phyloP scores from a whole-genome alignment of 2,888 invertebrate genomes.

The Mamestra brassicae region DNA sequence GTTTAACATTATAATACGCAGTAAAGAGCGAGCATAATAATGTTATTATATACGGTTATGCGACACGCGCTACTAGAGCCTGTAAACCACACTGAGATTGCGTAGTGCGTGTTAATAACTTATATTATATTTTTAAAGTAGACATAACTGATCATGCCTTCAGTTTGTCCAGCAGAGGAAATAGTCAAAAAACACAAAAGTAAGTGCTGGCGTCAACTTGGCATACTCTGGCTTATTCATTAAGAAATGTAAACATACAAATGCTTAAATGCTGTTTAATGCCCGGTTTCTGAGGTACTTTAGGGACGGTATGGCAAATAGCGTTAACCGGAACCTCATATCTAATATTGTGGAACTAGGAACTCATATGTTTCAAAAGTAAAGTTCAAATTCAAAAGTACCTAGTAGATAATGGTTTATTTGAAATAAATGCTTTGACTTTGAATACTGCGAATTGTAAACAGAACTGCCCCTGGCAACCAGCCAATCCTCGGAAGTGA shows the following conservation, averaged over 20 bases:
- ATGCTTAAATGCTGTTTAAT: no score
- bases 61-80: conserved; percentile 5
- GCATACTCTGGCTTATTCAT: no score
- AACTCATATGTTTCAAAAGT: neutral
- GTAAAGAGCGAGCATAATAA: conserved; percentile 27
- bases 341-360: neutral
- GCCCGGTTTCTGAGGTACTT: no score
- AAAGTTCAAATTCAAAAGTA: no score
- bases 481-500: conserved; percentile 3
- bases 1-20: conserved; percentile 4
- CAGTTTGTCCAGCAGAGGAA: no score
- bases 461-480: conserved; percentile 27
- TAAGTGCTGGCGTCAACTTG: no score
- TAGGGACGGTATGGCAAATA: no score
- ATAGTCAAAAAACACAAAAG: no score
- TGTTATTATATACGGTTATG: conserved; percentile 18
- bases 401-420: no score
- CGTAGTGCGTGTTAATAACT: neutral
- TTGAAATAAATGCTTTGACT: no score
- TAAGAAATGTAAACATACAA: no score
- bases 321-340: no score
- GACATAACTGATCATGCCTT: neutral
- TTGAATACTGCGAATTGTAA: conserved; percentile 1
- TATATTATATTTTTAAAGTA: neutral
- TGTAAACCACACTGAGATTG: neutral